phyloP scores from a whole-genome alignment of 1,140 invertebrate species.

The Brachionus paranguensis region DNA sequence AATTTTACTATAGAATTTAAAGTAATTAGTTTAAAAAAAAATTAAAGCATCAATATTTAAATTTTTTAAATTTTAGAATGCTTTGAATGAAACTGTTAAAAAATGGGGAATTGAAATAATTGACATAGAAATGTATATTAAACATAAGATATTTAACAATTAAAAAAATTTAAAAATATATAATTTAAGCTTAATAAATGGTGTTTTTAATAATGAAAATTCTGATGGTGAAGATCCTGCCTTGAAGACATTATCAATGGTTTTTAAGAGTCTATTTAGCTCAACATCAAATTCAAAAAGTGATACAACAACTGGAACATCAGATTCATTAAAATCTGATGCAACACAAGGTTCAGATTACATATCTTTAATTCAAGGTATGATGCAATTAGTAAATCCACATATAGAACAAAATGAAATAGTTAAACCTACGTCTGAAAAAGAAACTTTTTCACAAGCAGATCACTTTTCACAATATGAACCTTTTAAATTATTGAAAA shows the following conservation, averaged over 20 bases:
- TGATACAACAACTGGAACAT: background rate
- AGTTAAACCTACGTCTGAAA: background rate
- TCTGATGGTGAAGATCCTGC: slow-evolving; percentile 35
- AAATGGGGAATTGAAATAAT: slow-evolving; percentile 38
- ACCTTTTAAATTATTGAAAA: background rate
- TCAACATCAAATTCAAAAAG: background rate
- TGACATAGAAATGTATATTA: background rate
- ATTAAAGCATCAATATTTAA: too few relatives aligned
- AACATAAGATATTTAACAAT: background rate
- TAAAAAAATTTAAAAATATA: background rate
- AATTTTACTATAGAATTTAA: background rate
- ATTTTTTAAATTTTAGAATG: background rate
- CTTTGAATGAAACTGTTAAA: background rate
- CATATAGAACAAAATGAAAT: background rate
- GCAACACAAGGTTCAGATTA: background rate
- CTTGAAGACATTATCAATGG: background rate
- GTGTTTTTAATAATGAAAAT: background rate
- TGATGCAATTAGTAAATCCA: background rate
- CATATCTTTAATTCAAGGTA: background rate
- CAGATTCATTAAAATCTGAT: background rate
- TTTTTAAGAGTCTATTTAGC: slow-evolving; percentile 21
- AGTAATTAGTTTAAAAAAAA: background rate
- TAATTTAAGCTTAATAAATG: background rate
- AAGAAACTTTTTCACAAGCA: background rate
- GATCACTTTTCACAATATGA: background rate